These are phyloP conservation scores for Hypselothyrea guttata DNA, from an alignment of 2,888 invertebrate genomes.

Conservation along the genomic window DNA sequence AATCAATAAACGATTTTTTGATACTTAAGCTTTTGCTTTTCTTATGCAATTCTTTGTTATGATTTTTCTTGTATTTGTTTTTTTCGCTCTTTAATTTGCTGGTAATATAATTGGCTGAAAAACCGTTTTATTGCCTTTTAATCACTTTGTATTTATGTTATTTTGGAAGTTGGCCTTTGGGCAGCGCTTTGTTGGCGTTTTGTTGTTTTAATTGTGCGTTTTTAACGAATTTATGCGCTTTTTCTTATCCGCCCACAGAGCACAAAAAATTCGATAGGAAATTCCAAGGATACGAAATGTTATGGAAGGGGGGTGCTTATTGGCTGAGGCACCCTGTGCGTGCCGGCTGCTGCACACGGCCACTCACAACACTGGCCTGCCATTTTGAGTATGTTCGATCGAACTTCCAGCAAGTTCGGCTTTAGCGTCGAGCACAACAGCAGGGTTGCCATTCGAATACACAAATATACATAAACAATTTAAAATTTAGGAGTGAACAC, in stretches of 20 bases:
- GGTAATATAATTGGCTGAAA: conserved; percentile 13
- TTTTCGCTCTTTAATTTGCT: conserved; percentile 16
- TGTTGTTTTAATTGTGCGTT: conserved; percentile 23
- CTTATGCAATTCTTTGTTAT: conserved; percentile 7
- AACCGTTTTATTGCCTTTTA: conserved; percentile 11
- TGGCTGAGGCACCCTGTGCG: conserved; percentile 32
- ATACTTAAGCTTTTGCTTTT: neutral
- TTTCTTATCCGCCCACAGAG: conserved; percentile 47
- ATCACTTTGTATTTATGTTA: conserved; percentile 4
- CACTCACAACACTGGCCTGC: conserved; percentile 22
- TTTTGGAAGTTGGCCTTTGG: conserved; percentile 1
- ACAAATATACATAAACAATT: no score
- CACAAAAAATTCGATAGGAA: conserved; percentile 59
- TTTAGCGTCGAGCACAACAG: no score
- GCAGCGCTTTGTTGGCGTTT: conserved; percentile 7
- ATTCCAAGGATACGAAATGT: conserved; percentile 70
- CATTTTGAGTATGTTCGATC: conserved; percentile 21
- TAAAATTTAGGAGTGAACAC: no score
- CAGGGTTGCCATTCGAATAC: no score
- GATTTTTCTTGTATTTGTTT: conserved; percentile 3
- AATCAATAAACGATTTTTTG: conserved; percentile 38
- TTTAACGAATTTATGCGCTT: conserved; percentile 28
- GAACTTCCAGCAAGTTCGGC: no score
- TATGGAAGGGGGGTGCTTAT: conserved; percentile 47
- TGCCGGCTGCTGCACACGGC: conserved; percentile 40